These are phyloP conservation scores for Eira barbara DNA, from an alignment of 2,113 vertebrate genomes.

Conservation along the genomic window DNA sequence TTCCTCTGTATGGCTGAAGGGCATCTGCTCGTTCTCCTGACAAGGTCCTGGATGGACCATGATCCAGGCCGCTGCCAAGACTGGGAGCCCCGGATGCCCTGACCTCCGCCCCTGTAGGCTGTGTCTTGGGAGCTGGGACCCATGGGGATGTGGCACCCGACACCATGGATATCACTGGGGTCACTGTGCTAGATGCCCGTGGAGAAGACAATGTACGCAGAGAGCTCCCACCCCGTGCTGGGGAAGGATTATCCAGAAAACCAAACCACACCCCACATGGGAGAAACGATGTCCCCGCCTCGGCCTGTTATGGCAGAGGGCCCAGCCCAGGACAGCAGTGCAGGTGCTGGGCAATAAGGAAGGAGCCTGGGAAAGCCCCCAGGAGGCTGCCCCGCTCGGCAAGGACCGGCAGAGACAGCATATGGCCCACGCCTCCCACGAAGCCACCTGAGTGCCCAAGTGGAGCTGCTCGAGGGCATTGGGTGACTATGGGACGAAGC, in stretches of 20 bases:
- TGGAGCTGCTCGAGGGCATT: background rate
- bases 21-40: background rate
- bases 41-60: rapidly evolving
- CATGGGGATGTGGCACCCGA: background rate
- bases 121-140: background rate
- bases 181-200: background rate
- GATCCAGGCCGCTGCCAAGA: too few species aligned
- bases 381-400: background rate
- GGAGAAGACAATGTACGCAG: rapidly evolving
- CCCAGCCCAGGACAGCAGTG: rapidly evolving
- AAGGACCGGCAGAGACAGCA: background rate
- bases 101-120: rapidly evolving
- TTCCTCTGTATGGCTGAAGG: background rate
- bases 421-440: rapidly evolving
- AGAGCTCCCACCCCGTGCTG: background rate
- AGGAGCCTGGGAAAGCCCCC: background rate
- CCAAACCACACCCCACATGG: too few species aligned
- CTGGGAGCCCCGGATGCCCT: rapidly evolving
- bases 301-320: rapidly evolving
- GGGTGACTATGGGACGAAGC: rapidly evolving
- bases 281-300: background rate
- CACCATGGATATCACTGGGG: background rate
- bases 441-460: background rate
- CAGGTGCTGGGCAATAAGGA: background rate
- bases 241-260: background rate